Base-by-base conservation (phyloP, 37 sponge, comb jelly and placozoan genomes). In the Petrosia ficiformis region DNA sequence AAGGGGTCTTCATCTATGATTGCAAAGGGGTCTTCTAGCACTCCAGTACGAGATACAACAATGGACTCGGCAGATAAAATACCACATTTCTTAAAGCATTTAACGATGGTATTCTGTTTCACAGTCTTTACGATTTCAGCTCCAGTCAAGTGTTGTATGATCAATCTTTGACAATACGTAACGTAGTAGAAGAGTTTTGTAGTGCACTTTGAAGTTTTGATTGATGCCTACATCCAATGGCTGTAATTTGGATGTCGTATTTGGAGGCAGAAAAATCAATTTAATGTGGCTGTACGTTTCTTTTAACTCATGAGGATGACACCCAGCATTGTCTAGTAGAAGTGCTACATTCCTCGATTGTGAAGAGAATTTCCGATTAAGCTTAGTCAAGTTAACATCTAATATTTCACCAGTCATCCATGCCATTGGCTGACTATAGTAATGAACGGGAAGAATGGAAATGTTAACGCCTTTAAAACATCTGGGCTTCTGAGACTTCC, bases 241-340 rank as follows among this genome's bases (percentile, higher is more conserved):
- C 65, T 92, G 93, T 34, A 92, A 44, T 26, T 39, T 56, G 10
- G 75, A 78, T 30, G 75, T 85, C 1, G 82, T 87, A 38, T 87
- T 87, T 2, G 88, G 60, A 44, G 88, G 88, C 28, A 78, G 36
- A 78, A 85, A 78, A 52, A n/a, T 3, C 22, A 90, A 57, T 70
- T 78, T 73, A 38, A 90, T 86, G 59, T 90, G 84, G 42, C 65
- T 74, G 74, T 74, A 91, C 59, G 68, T 91, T 36, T 37, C 77
- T n/a, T 22, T 32, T 66, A 86, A 2, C 40, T 86, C 76, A 35
- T 11, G 35, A 66, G 86, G 91, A 63, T 89, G 84, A 29, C 84
- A 89, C 8, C 89, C 67, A 48, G 80, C 84, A 89, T 89, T 89
- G 36, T 89, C 84, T 70, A 80, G 69, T 26, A 89, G 73, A 31